Evolutionary conservation across 2,113 vertebrate species (phyloP).

Genomic region (Tetrax tetrax): DNA sequence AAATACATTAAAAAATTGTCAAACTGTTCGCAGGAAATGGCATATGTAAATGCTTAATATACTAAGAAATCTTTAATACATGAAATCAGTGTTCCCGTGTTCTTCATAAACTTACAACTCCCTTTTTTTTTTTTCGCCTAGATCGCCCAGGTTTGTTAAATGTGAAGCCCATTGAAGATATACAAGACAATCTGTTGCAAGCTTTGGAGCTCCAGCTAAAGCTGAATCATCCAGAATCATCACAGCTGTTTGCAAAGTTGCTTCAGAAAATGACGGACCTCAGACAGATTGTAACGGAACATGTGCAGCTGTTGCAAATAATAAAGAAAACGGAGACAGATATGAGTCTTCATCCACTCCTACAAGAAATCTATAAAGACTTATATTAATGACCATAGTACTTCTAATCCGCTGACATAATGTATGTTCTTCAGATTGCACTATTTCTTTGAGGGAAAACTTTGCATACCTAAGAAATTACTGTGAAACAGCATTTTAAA

Average conservation of each 20-base stretch:
- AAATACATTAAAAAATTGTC: not conserved
- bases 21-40: not conserved
- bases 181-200: conserved; percentile 95
- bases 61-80: not conserved
- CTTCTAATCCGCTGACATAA: conserved; percentile 27
- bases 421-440: conserved; percentile 77
- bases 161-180: conserved; percentile 95
- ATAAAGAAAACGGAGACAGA: conserved; percentile 95
- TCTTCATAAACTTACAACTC: not conserved
- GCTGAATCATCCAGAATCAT: conserved; percentile 92
- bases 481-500: conserved; percentile 83
- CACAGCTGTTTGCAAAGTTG: conserved; percentile 95
- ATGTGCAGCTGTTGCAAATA: conserved; percentile 92
- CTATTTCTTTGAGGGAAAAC: conserved; percentile 78
- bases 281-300: conserved; percentile 95
- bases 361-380: conserved; percentile 99
- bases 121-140: conserved; percentile 24
- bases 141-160: conserved; percentile 96
- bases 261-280: conserved; percentile 99
- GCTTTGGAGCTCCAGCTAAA: conserved; percentile 96
- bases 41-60: not conserved
- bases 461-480: conserved; percentile 76
- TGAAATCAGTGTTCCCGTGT: rapidly evolving
- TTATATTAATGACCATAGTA: conserved; percentile 82
- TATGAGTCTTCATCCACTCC: conserved; percentile 93